Evolutionary conservation across 2,888 invertebrate species (phyloP).

Genomic region (Drosophila paramelanica): DNA sequence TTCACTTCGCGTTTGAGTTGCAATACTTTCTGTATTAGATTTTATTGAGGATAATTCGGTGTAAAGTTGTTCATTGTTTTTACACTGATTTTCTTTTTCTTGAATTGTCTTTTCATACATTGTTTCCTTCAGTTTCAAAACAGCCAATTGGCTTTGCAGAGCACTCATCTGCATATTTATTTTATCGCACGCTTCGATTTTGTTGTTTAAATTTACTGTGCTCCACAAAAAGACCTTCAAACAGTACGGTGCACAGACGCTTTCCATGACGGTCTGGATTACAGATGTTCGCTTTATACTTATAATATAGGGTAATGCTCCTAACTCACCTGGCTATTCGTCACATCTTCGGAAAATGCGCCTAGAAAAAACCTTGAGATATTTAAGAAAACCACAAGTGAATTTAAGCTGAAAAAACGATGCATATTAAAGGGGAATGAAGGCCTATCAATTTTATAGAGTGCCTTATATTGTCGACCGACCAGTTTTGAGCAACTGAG

Average conservation of each 20-base stretch:
- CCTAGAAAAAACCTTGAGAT: neutral
- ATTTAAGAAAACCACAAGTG: neutral
- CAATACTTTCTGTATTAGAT: constrained; percentile 15
- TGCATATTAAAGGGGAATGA: constrained; percentile 9
- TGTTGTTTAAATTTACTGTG: constrained; percentile 19
- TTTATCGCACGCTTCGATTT: constrained; percentile 35
- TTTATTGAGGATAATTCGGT: constrained; percentile 18
- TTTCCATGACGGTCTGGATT: neutral
- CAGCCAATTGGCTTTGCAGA: constrained; percentile 40
- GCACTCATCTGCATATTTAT: constrained; percentile 31
- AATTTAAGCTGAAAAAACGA: neutral
- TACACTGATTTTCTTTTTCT: constrained; percentile 11
- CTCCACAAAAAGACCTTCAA: constrained; percentile 29
- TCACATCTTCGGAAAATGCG: neutral
- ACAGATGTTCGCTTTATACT: neutral
- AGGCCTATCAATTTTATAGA: neutral
- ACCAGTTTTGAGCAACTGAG: constrained; percentile 1
- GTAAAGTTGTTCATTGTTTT: constrained; percentile 22
- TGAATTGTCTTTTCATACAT: constrained; percentile 22
- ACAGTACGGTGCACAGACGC: constrained; percentile 30
- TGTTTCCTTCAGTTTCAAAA: constrained; percentile 34
- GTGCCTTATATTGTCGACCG: neutral
- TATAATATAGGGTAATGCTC: too few species aligned
- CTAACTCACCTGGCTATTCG: constrained; percentile 14
- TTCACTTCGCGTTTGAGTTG: constrained; percentile 3